Percentiles rank a stretch among this genome's conserved stretches.
Conservation (phyloP, 2,113 vertebrate species). For the Antechinus stuartii region DNA sequence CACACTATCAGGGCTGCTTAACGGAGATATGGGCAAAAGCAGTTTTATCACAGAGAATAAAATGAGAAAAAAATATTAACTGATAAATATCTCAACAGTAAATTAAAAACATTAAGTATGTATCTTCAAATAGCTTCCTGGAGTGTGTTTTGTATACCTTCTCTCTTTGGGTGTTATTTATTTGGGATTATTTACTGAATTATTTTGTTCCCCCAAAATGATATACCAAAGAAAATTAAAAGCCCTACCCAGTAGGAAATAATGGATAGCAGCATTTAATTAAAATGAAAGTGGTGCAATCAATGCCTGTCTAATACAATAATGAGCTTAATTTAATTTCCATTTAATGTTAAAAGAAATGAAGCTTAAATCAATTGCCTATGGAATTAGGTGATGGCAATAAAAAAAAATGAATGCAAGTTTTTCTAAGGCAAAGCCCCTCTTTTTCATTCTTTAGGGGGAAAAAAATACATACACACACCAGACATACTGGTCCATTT, state of each 20-base stretch:
- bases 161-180: slow-evolving; percentile 72
- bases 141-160: slow-evolving; percentile 54
- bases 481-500: slow-evolving; percentile 14
- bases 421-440: slow-evolving; percentile 55
- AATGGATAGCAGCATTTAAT: slow-evolving; percentile 79
- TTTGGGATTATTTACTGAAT: slow-evolving; percentile 72
- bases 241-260: slow-evolving; percentile 67
- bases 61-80: slow-evolving; percentile 59
- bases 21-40: slow-evolving; percentile 47
- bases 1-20: slow-evolving; percentile 54
- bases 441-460: slow-evolving; percentile 20
- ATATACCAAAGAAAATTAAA: slow-evolving; percentile 77
- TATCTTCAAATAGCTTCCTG: slow-evolving; percentile 61
- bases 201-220: slow-evolving; percentile 74
- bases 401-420: slow-evolving; percentile 55
- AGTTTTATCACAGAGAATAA: slow-evolving; percentile 72
- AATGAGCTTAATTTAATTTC: slow-evolving; percentile 75
- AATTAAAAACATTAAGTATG: slow-evolving; percentile 75
- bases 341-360: slow-evolving; percentile 71
- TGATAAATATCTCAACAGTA: slow-evolving; percentile 59
- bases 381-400: slow-evolving; percentile 67
- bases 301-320: slow-evolving; percentile 73
- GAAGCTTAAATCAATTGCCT: slow-evolving; percentile 72
- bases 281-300: slow-evolving; percentile 76
- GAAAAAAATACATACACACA: slow-evolving; percentile 1